Percentiles rank a stretch among this genome's conserved stretches.
These are phyloP conservation scores for Parthenolecanium corni DNA, from an alignment of 2,888 invertebrate species.

Conservation along the genomic window DNA sequence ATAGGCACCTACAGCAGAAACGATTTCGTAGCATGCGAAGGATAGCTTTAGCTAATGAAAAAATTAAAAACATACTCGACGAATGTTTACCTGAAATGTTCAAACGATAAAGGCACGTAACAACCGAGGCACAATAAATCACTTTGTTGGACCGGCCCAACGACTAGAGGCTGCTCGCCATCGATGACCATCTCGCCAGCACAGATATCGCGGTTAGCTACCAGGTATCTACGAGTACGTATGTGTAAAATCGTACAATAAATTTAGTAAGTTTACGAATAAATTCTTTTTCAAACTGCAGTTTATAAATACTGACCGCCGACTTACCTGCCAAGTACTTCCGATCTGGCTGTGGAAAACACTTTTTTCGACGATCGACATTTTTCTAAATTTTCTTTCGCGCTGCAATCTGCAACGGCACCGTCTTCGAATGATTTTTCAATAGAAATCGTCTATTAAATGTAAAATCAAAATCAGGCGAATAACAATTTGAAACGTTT, in stretches of 20 bases:
- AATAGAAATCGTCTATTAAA: too few relatives aligned
- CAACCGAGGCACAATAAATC: conserved; percentile 35
- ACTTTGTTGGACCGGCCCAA: conserved; percentile 35
- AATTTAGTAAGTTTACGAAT: not conserved
- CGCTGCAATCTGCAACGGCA: too few relatives aligned
- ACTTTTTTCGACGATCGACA: not conserved
- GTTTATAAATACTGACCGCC: too few relatives aligned
- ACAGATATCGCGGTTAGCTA: conserved; percentile 34
- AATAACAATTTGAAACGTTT: too few relatives aligned
- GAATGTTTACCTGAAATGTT: conserved; percentile 5
- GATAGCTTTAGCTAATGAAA: not conserved
- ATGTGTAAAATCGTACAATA: not conserved
- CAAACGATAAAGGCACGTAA: conserved; percentile 31
- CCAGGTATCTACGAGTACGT: conserved; percentile 35
- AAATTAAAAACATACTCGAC: not conserved
- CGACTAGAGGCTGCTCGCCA: conserved; percentile 34
- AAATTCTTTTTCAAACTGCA: too few relatives aligned
- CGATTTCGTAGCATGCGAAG: too few relatives aligned
- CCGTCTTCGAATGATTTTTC: too few relatives aligned
- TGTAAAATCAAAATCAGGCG: too few relatives aligned
- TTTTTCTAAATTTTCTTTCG: not conserved
- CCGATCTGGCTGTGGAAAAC: conserved; percentile 1
- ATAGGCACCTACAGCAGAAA: too few relatives aligned
- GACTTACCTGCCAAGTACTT: conserved; percentile 9
- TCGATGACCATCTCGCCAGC: conserved; percentile 35